A percentile compares a stretch with the other conserved stretches of the same genome.
phyloP scores from a whole-genome alignment of 2,888 invertebrate genomes.

The Drepana falcataria region DNA sequence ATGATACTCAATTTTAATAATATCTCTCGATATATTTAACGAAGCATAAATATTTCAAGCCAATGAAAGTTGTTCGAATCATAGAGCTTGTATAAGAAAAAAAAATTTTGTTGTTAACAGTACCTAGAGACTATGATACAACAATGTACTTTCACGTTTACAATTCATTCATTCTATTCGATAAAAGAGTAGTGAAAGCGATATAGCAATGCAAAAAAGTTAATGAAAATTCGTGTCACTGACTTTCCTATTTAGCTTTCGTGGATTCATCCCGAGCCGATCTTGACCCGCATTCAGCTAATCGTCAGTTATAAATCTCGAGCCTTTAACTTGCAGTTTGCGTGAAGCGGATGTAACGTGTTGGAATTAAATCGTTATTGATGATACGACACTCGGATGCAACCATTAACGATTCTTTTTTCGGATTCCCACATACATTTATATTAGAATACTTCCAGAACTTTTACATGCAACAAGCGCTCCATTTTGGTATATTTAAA shows the following conservation, averaged over 20 bases:
- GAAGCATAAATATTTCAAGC: slow-evolving; percentile 38
- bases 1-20: slow-evolving; percentile 32
- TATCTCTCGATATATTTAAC: slow-evolving; percentile 22
- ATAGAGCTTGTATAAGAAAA: slow-evolving; percentile 48
- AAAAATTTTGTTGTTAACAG: slow-evolving; percentile 36
- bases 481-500: no score
- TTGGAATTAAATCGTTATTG: background rate
- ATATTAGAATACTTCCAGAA: background rate
- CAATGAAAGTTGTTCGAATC: slow-evolving; percentile 45
- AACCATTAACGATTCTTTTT: background rate
- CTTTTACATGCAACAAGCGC: background rate
- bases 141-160: slow-evolving; percentile 73
- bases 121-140: slow-evolving; percentile 26
- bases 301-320: slow-evolving; percentile 22
- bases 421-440: background rate
- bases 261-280: slow-evolving; percentile 41
- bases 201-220: slow-evolving; percentile 69
- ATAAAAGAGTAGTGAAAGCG: slow-evolving; percentile 74
- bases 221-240: slow-evolving; percentile 74
- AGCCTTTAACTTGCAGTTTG: background rate
- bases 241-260: slow-evolving; percentile 63
- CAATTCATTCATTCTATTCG: slow-evolving; percentile 61
- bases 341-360: background rate
- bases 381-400: background rate
- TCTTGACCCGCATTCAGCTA: slow-evolving; percentile 51